Conservation (phyloP, 2,113 vertebrate species). For the Tyrannus savana region DNA sequence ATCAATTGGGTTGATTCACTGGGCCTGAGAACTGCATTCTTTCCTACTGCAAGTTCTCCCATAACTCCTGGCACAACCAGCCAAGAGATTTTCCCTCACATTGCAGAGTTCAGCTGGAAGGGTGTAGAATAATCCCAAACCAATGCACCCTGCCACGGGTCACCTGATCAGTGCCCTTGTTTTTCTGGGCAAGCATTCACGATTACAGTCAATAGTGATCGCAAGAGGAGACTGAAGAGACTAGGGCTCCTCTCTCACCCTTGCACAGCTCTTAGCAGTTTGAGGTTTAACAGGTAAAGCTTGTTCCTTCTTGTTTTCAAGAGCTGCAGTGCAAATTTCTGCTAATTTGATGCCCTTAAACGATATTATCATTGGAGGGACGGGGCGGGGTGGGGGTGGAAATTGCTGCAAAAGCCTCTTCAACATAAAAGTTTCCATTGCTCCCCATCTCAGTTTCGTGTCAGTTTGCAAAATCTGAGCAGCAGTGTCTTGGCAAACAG, state of each 20-base stretch:
- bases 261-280: background rate
- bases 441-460: background rate
- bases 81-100: background rate
- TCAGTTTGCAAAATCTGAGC: background rate
- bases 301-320: background rate
- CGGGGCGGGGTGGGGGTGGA: fast-evolving
- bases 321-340: background rate
- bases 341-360: background rate
- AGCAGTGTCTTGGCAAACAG: background rate
- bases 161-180: background rate
- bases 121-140: background rate
- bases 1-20: background rate
- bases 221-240: background rate
- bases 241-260: background rate
- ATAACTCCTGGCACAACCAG: background rate
- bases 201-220: background rate
- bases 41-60: background rate
- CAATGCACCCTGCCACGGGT: background rate
- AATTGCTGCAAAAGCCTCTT: background rate
- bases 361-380: background rate
- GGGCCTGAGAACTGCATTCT: background rate
- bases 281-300: background rate
- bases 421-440: background rate
- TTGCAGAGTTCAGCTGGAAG: background rate
- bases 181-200: background rate